Percentiles rank a stretch among this genome's conserved stretches.
Conservation (phyloP, 2,888 invertebrate genomes). For the Apamea sordens region DNA sequence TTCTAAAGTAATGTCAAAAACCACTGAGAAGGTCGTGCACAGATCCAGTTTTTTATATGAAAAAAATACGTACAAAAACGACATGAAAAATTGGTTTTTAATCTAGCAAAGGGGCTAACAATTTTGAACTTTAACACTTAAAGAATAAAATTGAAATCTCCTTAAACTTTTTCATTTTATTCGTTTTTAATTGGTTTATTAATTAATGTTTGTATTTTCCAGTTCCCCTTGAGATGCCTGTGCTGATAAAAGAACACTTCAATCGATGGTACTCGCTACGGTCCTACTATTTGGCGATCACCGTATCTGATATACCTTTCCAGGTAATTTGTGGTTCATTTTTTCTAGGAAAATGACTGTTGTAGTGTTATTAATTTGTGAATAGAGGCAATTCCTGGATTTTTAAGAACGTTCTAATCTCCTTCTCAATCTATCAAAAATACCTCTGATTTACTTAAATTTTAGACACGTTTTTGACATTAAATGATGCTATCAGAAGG, state of each 20-base stretch:
- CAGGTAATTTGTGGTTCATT: slow-evolving; percentile 91
- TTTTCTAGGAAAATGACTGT: not conserved
- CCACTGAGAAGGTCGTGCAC: slow-evolving; percentile 12
- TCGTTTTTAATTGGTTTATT: not conserved
- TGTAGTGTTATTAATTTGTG: not conserved
- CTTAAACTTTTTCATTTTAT: not conserved
- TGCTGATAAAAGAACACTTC: slow-evolving; percentile 97
- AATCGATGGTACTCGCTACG: slow-evolving; percentile 99
- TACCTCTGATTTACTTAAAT: not conserved
- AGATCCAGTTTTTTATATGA: slow-evolving; percentile 1
- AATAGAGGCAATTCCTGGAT: not conserved
- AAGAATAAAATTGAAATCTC: not conserved
- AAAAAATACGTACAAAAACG: not conserved
- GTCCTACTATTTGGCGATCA: slow-evolving; percentile 98
- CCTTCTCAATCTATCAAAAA: not conserved
- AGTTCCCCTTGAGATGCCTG: slow-evolving; percentile 99
- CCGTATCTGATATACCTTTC: slow-evolving; percentile 99
- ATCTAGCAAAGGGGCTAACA: too few relatives aligned
- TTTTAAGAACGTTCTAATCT: not conserved
- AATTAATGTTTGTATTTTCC: slow-evolving; percentile 70
- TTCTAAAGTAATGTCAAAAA: not conserved
- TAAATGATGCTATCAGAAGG: not conserved
- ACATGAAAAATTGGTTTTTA: not conserved
- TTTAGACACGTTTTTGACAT: not conserved
- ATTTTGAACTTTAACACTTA: not conserved